Conservation (phyloP, 1,140 invertebrate species). For the Physella acuta region DNA sequence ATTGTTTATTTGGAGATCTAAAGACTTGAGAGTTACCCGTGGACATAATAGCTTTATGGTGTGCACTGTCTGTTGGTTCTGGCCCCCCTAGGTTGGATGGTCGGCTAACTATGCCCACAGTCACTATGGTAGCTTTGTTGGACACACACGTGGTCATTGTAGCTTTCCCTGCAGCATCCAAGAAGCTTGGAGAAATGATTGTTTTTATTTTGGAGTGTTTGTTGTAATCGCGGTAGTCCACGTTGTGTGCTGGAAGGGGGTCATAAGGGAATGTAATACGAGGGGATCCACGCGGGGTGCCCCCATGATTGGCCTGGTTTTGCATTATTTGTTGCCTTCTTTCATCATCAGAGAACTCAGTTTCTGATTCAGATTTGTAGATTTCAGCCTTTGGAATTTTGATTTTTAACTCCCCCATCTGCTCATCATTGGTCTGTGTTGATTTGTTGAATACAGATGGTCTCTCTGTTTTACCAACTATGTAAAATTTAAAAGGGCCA, state of each 20-base stretch:
- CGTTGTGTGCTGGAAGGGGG: constrained; percentile 8
- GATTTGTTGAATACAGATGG: constrained; percentile 19
- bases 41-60: constrained; percentile 14
- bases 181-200: constrained; percentile 48
- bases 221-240: constrained; percentile 13
- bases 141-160: constrained; percentile 47
- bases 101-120: constrained; percentile 46
- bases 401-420: constrained; percentile 24
- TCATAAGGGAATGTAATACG: constrained; percentile 28
- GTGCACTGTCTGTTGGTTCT: constrained; percentile 5
- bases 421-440: constrained; percentile 22
- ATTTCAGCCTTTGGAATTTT: constrained; percentile 25
- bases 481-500: constrained; percentile 25
- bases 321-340: background rate
- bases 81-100: constrained; percentile 7
- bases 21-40: background rate
- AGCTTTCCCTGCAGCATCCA: constrained; percentile 43
- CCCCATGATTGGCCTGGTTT: background rate
- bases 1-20: constrained; percentile 3
- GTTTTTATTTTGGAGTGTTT: constrained; percentile 28
- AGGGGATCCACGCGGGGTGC: background rate
- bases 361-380: constrained; percentile 18
- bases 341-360: constrained; percentile 14
- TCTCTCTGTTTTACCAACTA: constrained; percentile 21
- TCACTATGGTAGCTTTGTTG: constrained; percentile 45